A percentile compares a stretch with the other conserved stretches of the same genome.
Conservation (phyloP, 1,140 invertebrate genomes). For the Maniola jurtina region DNA sequence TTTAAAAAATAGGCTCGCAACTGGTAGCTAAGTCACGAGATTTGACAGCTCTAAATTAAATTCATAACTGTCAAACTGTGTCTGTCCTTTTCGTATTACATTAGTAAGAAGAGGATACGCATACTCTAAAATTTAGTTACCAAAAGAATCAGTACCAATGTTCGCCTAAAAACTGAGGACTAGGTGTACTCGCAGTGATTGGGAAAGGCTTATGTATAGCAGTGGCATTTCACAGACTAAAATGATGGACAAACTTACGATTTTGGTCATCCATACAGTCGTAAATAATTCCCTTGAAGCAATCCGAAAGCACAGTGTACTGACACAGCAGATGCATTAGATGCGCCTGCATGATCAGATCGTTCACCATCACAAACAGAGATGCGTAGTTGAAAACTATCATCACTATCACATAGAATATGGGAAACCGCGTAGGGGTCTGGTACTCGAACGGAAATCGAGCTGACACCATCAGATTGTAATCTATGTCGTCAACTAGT, state of each 20-base stretch:
- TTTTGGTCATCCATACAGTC: slow-evolving; percentile 22
- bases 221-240: too few species aligned
- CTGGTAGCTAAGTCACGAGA: too few species aligned
- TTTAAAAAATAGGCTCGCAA: too few species aligned
- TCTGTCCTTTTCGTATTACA: too few species aligned
- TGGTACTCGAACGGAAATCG: slow-evolving; percentile 49
- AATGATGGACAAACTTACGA: slow-evolving; percentile 12
- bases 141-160: too few species aligned
- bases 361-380: slow-evolving; percentile 57
- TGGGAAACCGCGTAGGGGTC: slow-evolving; percentile 37
- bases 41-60: too few species aligned
- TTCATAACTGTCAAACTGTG: too few species aligned
- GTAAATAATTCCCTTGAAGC: slow-evolving; percentile 50
- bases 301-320: slow-evolving; percentile 52
- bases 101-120: too few species aligned
- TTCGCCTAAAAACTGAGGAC: too few species aligned
- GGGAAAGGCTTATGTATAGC: too few species aligned
- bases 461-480: slow-evolving; percentile 58
- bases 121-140: too few species aligned
- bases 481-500: slow-evolving; percentile 58
- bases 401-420: slow-evolving; percentile 42
- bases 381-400: slow-evolving; percentile 52
- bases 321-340: slow-evolving; percentile 64
- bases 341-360: slow-evolving; percentile 58
- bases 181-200: too few species aligned